Evolutionary conservation across 2,113 vertebrate genomes (phyloP).

Genomic region (Ptilorrhoa leucosticta): DNA sequence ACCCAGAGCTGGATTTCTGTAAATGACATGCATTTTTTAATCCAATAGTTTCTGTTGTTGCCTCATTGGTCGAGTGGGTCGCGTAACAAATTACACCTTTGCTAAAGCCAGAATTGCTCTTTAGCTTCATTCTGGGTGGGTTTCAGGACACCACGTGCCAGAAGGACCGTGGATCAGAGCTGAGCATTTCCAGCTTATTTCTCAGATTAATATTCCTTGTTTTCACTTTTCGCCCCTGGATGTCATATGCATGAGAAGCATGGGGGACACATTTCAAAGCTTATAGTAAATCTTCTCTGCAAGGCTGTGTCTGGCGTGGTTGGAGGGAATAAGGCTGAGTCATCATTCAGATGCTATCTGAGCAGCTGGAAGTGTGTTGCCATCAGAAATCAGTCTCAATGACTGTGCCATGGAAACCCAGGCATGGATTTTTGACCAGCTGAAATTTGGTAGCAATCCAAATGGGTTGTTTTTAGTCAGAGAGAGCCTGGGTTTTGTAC

Average conservation of each 20-base stretch:
- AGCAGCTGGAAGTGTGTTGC: constrained; percentile 42
- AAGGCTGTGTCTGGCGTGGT: constrained; percentile 37
- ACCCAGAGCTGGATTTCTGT: constrained; percentile 2
- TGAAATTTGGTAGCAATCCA: not conserved
- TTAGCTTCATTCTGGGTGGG: constrained; percentile 10
- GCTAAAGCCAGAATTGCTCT: not conserved
- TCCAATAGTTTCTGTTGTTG: not conserved
- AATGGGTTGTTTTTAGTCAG: not conserved
- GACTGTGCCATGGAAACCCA: constrained; percentile 31
- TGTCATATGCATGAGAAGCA: constrained; percentile 40
- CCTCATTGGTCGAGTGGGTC: not conserved
- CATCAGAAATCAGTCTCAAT: constrained; percentile 53
- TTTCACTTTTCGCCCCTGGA: constrained; percentile 41
- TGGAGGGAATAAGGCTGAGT: constrained; percentile 47
- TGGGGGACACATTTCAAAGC: constrained; percentile 44
- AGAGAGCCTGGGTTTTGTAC: not conserved
- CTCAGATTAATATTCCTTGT: constrained; percentile 6
- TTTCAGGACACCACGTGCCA: constrained; percentile 1
- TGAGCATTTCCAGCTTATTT: constrained; percentile 19
- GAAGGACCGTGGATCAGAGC: not conserved
- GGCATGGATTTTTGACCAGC: constrained; percentile 16
- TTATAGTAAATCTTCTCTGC: constrained; percentile 32
- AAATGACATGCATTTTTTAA: not conserved
- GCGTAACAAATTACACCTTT: not conserved
- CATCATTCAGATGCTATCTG: constrained; percentile 53